Base-by-base conservation (phyloP, 2,113 vertebrate genomes). In the Nansenia antarctica region DNA sequence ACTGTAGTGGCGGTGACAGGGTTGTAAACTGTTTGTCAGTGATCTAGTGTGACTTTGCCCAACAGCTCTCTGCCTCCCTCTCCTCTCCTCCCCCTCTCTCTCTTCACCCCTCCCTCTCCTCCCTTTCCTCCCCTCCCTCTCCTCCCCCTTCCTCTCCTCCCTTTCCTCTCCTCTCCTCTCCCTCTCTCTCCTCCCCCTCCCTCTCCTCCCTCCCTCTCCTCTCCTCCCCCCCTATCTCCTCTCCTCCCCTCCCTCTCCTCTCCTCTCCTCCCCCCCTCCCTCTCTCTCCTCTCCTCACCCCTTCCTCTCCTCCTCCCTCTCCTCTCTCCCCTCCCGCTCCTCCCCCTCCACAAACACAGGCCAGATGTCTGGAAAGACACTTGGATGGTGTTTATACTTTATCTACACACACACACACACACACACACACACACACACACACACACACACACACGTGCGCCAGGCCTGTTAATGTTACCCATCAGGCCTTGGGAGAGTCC, bases 401-500 rank as follows among this genome's bases (percentile, higher is more conserved):
- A 24, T 24, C 11, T 15, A 15, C 15, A 1, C 26, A 45, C 32
- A 26, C 55, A 47, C 49, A 63, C 49, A 31, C 60, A 61, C 63
- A 67, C 58, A 54, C 64, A 32, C 45, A 27, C 34, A 39, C 24
- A 62, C 64, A 54, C 65, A 32, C 53, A 31, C 29, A 53, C 27
- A 1, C 3, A 1, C 34, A 34, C 32, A 0, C 0, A 47, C 67
- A 45, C 58, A 81, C 67, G 58, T 45, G 27, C 61, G 12, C n/a
- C n/a, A n/a, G n/a, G n/a, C n/a, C n/a, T n/a, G n/a, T n/a, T n/a
- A n/a, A n/a, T n/a, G n/a, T n/a, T n/a, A n/a, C n/a, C n/a, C n/a
- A n/a, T n/a, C n/a, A n/a, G n/a, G n/a, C n/a, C n/a, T n/a, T n/a
- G n/a, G n/a, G n/a, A 37, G 35, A 37, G 18, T 69, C 69, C 77